Base-by-base conservation (phyloP, 2,888 invertebrate genomes). In the Hoplodrina blanda region DNA sequence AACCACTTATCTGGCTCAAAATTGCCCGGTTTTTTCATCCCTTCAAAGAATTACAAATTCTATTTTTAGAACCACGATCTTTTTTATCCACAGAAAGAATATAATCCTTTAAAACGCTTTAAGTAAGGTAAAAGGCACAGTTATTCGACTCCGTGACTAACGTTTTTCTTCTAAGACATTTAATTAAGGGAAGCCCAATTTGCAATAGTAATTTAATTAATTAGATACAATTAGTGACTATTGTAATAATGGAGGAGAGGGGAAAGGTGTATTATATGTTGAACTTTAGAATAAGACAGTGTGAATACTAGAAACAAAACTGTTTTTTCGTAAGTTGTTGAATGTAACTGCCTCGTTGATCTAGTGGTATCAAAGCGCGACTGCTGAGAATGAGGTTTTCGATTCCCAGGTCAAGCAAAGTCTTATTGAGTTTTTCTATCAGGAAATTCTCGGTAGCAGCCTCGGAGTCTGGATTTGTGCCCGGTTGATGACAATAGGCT, bases 101-200 rank as follows among this genome's bases (percentile, higher is more conserved):
- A 41, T 41, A 11, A 41, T 44, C 30, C 46, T 25, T 71, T 52
- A 30, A 8, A 57, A 19, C 15, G 11, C 11, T 30, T 64, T 20
- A 20, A 54, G 17, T 2, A 62, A n/a, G 30, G n/a, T 52, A 19
- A 33, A 37, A 62, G 19, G 17, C 20, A 46, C 25, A 68, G 70
- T 62, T 62, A 60, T 53, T 52, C 10, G 17, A 15, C 20, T 37
- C 13, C 25, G 41, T 53, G 46, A 55, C 59, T 46, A 6, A 57
- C 20, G 20, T 37, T 64, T 69, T 64, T 70, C 54, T 54, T 68
- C 19, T 33, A 7, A 63, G 33, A 25, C 11, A 8, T 71, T 80
- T 81, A 81, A 80, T 80, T 81, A 83, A 69, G 64, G 53, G 19
- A 15, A 30, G 25, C 33, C 59, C 49, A 71, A 62, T 72, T 83